These are phyloP conservation scores for Aldabrachelys gigantea DNA, from an alignment of 2,113 vertebrate species.

Conservation along the genomic window DNA sequence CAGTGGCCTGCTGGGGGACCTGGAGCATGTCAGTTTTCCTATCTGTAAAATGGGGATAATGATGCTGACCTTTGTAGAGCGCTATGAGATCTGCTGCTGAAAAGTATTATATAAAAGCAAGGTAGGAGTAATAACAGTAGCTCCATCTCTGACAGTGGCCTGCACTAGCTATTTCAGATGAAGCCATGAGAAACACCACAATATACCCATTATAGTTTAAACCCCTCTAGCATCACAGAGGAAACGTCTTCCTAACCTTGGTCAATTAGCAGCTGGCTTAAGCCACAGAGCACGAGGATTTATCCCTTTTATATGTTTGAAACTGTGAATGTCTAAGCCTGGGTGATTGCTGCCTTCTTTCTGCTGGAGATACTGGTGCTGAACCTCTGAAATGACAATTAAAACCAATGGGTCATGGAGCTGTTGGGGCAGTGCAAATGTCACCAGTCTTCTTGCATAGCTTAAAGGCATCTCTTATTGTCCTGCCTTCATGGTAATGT, in stretches of 20 bases:
- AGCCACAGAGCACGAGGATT: background rate
- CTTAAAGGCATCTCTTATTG: background rate
- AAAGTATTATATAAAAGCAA: background rate
- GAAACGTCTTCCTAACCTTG: background rate
- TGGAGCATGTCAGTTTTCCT: background rate
- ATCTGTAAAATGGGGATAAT: background rate
- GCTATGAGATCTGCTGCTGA: background rate
- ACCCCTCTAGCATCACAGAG: background rate
- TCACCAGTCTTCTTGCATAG: accelerated
- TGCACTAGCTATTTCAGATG: background rate
- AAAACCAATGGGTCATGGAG: background rate
- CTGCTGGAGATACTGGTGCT: accelerated
- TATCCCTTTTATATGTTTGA: background rate
- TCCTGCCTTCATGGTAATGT: accelerated
- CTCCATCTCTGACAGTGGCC: background rate
- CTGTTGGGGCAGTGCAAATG: accelerated
- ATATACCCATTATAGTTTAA: background rate
- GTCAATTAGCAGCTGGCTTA: accelerated
- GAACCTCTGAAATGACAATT: background rate
- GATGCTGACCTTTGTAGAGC: background rate
- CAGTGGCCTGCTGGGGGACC: background rate
- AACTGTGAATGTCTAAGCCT: background rate
- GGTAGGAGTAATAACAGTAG: background rate
- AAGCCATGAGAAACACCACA: background rate
- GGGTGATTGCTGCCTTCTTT: background rate